A percentile compares a stretch with the other conserved stretches of the same genome.
Evolutionary conservation across 1,140 invertebrate genomes (phyloP).

Genomic region (Panagrolaimus sp.): DNA sequence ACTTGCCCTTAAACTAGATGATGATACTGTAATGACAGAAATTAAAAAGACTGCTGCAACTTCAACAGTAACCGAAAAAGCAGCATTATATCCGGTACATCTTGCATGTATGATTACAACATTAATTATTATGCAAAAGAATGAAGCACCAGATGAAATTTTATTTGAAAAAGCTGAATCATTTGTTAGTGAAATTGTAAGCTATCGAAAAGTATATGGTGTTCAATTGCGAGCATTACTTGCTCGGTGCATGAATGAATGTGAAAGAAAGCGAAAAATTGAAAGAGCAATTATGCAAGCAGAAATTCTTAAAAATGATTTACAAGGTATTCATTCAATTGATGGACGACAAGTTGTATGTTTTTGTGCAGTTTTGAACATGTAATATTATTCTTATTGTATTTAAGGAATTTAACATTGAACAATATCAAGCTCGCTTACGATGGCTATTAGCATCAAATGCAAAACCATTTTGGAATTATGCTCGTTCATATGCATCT

Average conservation of each 20-base stretch:
- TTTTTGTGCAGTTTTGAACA: not conserved
- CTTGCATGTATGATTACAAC: slow-evolving; percentile 3
- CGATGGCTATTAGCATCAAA: not conserved
- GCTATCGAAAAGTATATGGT: not conserved
- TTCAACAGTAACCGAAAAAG: not conserved
- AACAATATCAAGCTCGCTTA: slow-evolving; percentile 1
- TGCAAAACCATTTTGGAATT: slow-evolving; percentile 1
- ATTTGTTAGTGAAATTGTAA: not conserved
- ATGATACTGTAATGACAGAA: slow-evolving; percentile 8
- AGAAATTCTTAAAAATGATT: slow-evolving; percentile 7
- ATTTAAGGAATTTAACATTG: not conserved
- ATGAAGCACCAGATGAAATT: slow-evolving; percentile 9
- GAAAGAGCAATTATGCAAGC: slow-evolving; percentile 6
- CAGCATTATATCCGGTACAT: not conserved
- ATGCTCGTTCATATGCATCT: not conserved
- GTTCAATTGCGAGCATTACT: not conserved
- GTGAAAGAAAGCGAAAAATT: not conserved
- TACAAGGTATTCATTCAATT: not conserved
- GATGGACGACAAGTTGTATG: not conserved
- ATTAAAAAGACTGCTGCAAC: not conserved
- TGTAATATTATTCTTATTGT: not conserved
- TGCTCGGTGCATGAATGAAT: not conserved
- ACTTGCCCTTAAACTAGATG: not conserved
- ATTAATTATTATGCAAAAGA: not conserved
- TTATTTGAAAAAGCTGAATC: not conserved